These are phyloP conservation scores for Polyploca ridens DNA, from an alignment of 2,888 invertebrate species.

Conservation along the genomic window DNA sequence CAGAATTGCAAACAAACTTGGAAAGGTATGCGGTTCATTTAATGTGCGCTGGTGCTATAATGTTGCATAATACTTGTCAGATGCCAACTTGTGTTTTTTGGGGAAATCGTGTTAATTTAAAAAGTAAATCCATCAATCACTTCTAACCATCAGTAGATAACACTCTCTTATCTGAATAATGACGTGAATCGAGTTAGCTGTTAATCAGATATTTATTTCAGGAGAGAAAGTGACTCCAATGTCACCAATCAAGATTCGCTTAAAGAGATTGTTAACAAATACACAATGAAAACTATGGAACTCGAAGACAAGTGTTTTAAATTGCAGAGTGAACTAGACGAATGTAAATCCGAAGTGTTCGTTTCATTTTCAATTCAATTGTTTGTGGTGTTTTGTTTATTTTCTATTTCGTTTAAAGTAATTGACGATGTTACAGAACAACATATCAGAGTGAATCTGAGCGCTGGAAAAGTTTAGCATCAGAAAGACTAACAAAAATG, in stretches of 20 bases:
- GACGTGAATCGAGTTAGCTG: slow-evolving; percentile 29
- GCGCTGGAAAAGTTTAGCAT: slow-evolving; percentile 88
- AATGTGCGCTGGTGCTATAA: too few species aligned
- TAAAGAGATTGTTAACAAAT: slow-evolving; percentile 66
- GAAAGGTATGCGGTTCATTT: slow-evolving; percentile 54
- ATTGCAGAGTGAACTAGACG: slow-evolving; percentile 71
- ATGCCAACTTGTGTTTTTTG: neutral
- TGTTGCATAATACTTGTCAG: too few species aligned
- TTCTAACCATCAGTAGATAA: slow-evolving; percentile 48
- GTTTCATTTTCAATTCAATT: slow-evolving; percentile 68
- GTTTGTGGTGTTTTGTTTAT: slow-evolving; percentile 40
- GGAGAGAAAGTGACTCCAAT: slow-evolving; percentile 55
- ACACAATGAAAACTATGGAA: slow-evolving; percentile 68
- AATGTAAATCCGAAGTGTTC: slow-evolving; percentile 78
- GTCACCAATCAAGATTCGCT: slow-evolving; percentile 49
- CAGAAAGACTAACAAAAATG: slow-evolving; percentile 87
- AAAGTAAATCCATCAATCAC: slow-evolving; percentile 50
- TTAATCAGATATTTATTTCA: slow-evolving; percentile 52
- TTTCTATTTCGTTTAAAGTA: neutral
- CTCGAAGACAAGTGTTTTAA: slow-evolving; percentile 74
- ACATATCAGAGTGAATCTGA: slow-evolving; percentile 69
- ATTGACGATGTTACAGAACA: slow-evolving; percentile 44
- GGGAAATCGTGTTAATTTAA: neutral
- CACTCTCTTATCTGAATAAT: slow-evolving; percentile 34
- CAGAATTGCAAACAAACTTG: slow-evolving; percentile 61